These are phyloP conservation scores for Hypotaenidia philippensis DNA, from an alignment of 2,797 vertebrate genomes.

Conservation along the genomic window DNA sequence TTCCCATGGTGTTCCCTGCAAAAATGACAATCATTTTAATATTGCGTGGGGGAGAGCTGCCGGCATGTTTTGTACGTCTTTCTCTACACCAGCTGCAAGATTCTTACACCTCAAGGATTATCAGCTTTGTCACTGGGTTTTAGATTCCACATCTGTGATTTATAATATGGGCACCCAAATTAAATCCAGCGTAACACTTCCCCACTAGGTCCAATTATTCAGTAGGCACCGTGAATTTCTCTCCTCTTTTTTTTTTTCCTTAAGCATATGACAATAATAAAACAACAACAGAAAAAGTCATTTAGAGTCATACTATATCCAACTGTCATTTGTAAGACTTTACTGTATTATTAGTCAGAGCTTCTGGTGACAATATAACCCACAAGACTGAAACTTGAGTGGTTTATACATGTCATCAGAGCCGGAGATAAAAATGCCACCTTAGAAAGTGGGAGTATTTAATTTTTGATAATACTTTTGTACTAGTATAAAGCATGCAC, in stretches of 20 bases:
- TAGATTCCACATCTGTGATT: slow-evolving; percentile 1
- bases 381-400: slow-evolving; percentile 57
- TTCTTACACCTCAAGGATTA: slow-evolving; percentile 29
- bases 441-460: slow-evolving; percentile 43
- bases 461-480: slow-evolving; percentile 53
- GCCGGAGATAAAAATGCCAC: slow-evolving; percentile 52
- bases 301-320: slow-evolving; percentile 37
- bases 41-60: slow-evolving; percentile 24
- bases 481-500: slow-evolving; percentile 29
- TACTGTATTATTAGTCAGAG: slow-evolving; percentile 62
- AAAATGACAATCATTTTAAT: slow-evolving; percentile 54
- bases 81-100: slow-evolving; percentile 13
- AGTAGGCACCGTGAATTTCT: neutral
- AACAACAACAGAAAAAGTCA: neutral
- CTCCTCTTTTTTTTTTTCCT: neutral
- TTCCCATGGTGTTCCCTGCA: slow-evolving; percentile 43
- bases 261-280: neutral
- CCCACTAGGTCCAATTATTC: neutral
- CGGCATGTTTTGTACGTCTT: neutral
- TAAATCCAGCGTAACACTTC: neutral
- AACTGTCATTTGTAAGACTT: slow-evolving; percentile 38
- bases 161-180: neutral
- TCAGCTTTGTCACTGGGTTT: slow-evolving; percentile 2
- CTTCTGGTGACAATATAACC: slow-evolving; percentile 59
- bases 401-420: slow-evolving; percentile 50